Percentiles rank a stretch among this genome's conserved stretches.
phyloP scores from a whole-genome alignment of 2,797 vertebrate genomes.

The Acrossocheilus fasciatus region DNA sequence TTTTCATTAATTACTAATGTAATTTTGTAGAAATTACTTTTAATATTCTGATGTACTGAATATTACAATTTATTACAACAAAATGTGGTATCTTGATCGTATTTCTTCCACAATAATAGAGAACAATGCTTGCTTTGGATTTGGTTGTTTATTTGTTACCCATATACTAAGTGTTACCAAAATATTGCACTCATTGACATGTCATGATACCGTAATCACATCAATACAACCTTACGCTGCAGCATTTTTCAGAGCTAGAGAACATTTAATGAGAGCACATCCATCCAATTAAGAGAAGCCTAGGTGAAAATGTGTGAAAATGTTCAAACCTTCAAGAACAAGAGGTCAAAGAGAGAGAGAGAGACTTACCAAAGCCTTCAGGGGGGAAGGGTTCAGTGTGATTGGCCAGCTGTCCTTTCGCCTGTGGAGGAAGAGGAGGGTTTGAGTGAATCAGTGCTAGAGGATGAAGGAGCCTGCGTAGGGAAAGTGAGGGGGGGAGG shows the following conservation, averaged over 20 bases:
- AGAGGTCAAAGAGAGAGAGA: neutral
- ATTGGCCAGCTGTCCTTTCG: constrained; percentile 88
- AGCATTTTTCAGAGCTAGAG: neutral
- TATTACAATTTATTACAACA: neutral
- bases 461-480: neutral
- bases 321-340: constrained; percentile 56
- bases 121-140: neutral
- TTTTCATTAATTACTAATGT: too few relatives aligned
- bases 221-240: neutral
- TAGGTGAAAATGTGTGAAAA: constrained; percentile 8
- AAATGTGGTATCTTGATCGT: neutral
- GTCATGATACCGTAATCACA: too few relatives aligned
- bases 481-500: neutral
- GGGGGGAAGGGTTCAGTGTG: constrained; percentile 93
- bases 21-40: too few relatives aligned
- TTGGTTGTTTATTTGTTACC: neutral
- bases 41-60: neutral
- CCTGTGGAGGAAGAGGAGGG: constrained; percentile 78
- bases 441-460: constrained; percentile 11
- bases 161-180: neutral
- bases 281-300: neutral
- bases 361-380: constrained; percentile 91
- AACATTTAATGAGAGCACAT: constrained; percentile 3
- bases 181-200: neutral
- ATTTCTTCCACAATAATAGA: neutral